Evolutionary conservation across 2,888 invertebrate species (phyloP), one percentile per base, ranked within the genome.

Genomic region (Pyrochroa serraticornis): DNA sequence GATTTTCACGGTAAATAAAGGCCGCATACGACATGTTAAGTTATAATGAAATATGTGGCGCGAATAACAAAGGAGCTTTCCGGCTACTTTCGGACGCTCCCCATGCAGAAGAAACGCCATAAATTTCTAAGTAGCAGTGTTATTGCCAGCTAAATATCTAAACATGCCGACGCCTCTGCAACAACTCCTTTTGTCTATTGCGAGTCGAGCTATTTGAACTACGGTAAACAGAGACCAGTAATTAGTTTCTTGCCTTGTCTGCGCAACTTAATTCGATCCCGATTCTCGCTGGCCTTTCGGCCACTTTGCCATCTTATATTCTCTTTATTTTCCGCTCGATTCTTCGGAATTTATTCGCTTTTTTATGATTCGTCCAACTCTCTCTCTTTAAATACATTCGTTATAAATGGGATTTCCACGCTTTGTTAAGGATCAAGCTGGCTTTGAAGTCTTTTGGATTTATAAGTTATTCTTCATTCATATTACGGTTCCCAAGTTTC

Each of bases 361-460:
- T 39, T 52, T 52, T 52, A 44, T 44, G 37, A 52, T 32, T 43
- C 45, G 44, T 13, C 35, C 42, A 31, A 52, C 44, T 58, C 58
- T 31, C n/a, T 35, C 36, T 56, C 38, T 50, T 58, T 58, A 64
- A 64, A 64, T 62, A 62, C 64, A 58, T 62, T 64, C 62, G 58
- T 64, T 64, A 64, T 64, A 62, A 62, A 64, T 64, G 64, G 60
- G 56, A 54, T 60, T 62, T 60, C 60, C 47, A 45, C 53, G 58
- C 58, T 64, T 64, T 60, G 62, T 63, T 58, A 49, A 46, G 49
- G 45, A 55, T 53, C 52, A 44, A 46, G 43, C 56, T 60, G 58
- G 55, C 60, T 64, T 62, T 62, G 62, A 58, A 60, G 60, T 58
- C 55, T 58, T 37, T 45, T 45, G 51, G 58, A 64, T 64, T 62